These are phyloP conservation scores for Melanostoma mellinum DNA, from an alignment of 2,888 invertebrate species.

Conservation along the genomic window DNA sequence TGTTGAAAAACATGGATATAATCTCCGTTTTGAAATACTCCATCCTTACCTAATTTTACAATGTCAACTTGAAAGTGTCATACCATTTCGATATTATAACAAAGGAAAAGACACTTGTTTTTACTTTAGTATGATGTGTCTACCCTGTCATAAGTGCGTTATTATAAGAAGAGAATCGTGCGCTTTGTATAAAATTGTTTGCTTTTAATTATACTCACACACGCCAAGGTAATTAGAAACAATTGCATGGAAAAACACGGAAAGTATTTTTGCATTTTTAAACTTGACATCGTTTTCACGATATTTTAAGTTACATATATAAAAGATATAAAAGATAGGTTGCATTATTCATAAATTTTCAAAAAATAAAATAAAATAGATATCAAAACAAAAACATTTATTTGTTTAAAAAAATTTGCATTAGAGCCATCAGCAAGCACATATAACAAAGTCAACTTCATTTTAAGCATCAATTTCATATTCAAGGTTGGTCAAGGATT, in stretches of 20 bases:
- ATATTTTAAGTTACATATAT: not conserved
- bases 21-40: too few species aligned
- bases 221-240: not conserved
- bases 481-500: too few species aligned
- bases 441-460: too few species aligned
- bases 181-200: not conserved
- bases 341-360: too few species aligned
- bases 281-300: slow-evolving; percentile 8
- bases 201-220: not conserved
- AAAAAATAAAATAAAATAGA: too few species aligned
- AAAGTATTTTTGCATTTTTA: slow-evolving; percentile 1
- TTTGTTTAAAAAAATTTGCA: too few species aligned
- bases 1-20: too few species aligned
- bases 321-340: not conserved
- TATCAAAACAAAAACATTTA: too few species aligned
- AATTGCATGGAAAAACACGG: not conserved
- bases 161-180: not conserved
- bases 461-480: too few species aligned
- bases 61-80: slow-evolving; percentile 7
- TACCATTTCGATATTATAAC: not conserved
- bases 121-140: not conserved
- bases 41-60: not conserved
- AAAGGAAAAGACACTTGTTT: not conserved
- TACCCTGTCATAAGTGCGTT: not conserved
- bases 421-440: too few species aligned